phyloP scores from a whole-genome alignment of 2,797 vertebrate species.

The Pseudopleuronectes americanus region DNA sequence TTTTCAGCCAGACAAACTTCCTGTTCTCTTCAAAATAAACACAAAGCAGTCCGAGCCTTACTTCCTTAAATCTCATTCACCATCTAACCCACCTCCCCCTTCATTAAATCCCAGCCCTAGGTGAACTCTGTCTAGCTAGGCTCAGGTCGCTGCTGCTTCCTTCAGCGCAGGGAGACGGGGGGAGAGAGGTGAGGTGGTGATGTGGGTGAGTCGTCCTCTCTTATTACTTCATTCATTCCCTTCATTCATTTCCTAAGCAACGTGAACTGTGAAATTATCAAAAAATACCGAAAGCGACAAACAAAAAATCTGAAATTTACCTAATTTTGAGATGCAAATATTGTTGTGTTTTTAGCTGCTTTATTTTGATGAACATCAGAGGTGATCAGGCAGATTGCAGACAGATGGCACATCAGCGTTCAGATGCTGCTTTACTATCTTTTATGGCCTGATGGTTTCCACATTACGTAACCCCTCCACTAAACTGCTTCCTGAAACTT shows the following conservation, averaged over 20 bases:
- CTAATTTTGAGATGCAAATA: no score
- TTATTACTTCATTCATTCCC: not conserved
- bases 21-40: conserved; percentile 4
- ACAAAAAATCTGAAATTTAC: no score
- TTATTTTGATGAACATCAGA: no score
- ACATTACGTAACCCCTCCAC: no score
- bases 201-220: no score
- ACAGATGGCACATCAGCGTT: no score
- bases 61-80: conserved; percentile 61
- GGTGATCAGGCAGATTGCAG: no score
- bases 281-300: not conserved
- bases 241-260: not conserved
- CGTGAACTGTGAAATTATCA: not conserved
- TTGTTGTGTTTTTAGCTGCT: no score
- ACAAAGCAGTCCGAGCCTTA: conserved; percentile 34
- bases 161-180: conserved; percentile 20
- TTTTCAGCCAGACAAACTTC: conserved; percentile 25
- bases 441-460: no score
- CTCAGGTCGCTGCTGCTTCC: conserved; percentile 49
- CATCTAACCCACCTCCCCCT: conserved; percentile 58
- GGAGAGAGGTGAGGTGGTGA: no score
- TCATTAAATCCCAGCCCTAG: conserved; percentile 79
- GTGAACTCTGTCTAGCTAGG: conserved; percentile 68
- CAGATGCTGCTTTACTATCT: no score
- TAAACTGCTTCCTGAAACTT: no score